phyloP scores from a whole-genome alignment of 2,113 vertebrate species.

The Pyrgilauda ruficollis region DNA sequence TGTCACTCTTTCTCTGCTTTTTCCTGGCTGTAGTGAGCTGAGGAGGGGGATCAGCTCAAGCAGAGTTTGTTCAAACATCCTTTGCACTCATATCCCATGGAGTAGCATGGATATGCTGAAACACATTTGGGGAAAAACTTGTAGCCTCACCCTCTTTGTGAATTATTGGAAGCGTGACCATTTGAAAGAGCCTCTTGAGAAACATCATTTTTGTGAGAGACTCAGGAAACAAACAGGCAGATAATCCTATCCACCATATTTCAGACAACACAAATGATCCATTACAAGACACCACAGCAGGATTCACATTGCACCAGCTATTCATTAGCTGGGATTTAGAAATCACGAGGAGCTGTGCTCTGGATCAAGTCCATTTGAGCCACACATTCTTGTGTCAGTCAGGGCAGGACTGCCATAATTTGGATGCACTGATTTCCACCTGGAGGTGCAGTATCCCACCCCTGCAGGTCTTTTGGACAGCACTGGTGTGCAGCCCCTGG shows the following conservation, averaged over 20 bases:
- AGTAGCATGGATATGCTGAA: neutral
- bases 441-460: rapidly evolving
- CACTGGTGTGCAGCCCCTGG: neutral
- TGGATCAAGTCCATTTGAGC: neutral
- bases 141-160: neutral
- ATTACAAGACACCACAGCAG: neutral
- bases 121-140: neutral
- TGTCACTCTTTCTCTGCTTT: neutral
- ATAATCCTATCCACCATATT: neutral
- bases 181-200: neutral
- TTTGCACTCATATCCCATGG: neutral
- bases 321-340: neutral
- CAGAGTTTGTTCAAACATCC: neutral
- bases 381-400: neutral
- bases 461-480: neutral
- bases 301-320: neutral
- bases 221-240: neutral
- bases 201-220: neutral
- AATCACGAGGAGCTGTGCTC: neutral
- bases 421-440: neutral
- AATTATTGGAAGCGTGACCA: neutral
- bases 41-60: neutral
- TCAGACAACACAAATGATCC: neutral
- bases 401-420: neutral
- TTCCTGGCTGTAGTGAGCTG: neutral